Evolutionary conservation across 1,140 invertebrate genomes (phyloP).

Genomic region (Harpegnathos saltator): DNA sequence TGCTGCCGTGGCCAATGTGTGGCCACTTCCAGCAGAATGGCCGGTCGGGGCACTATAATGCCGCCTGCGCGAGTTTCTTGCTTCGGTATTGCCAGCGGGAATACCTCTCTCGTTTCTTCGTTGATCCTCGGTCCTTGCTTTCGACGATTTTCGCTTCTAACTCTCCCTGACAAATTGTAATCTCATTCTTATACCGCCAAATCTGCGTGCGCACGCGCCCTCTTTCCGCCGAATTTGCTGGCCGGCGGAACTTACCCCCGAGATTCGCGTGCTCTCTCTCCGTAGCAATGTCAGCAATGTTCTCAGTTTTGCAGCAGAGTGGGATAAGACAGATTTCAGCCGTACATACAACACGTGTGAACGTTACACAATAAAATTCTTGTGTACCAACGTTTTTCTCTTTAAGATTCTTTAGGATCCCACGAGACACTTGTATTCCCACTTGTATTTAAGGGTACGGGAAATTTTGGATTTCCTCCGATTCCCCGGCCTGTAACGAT

Average conservation of each 20-base stretch:
- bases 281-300: neutral
- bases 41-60: slow-evolving; percentile 75
- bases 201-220: slow-evolving; percentile 58
- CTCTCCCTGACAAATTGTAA: slow-evolving; percentile 80
- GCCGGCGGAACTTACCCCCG: neutral
- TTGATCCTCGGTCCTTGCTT: slow-evolving; percentile 18
- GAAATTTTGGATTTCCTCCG: no score
- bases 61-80: slow-evolving; percentile 71
- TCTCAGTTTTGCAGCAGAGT: neutral
- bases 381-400: no score
- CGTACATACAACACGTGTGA: neutral
- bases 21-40: slow-evolving; percentile 83
- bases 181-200: slow-evolving; percentile 78
- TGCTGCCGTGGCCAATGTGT: slow-evolving; percentile 84
- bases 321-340: neutral
- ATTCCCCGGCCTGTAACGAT: no score
- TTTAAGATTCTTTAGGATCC: no score
- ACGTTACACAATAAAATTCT: neutral
- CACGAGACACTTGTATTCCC: no score
- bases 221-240: no score
- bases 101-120: slow-evolving; percentile 36
- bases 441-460: no score
- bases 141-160: slow-evolving; percentile 72
- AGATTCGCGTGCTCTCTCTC: slow-evolving; percentile 5
- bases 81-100: slow-evolving; percentile 1